Percentiles rank a stretch among this genome's conserved stretches.
Conservation (phyloP, 2,888 invertebrate species). For the Rhorus exstirpatorius region DNA sequence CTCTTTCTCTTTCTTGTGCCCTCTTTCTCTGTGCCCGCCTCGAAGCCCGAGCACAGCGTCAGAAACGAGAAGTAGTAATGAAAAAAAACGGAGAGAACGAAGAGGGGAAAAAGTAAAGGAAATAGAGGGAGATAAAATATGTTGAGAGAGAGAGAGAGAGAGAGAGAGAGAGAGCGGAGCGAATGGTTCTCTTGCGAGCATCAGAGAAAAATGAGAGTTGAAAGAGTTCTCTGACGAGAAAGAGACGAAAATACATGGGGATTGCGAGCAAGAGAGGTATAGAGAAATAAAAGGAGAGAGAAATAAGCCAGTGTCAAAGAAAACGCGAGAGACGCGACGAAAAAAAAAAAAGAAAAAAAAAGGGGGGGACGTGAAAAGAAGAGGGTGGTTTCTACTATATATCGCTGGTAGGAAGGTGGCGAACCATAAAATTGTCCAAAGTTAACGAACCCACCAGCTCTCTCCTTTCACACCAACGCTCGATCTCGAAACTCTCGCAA, state of each 20-base stretch:
- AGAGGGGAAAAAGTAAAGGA: constrained; percentile 30
- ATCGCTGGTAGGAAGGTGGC: constrained; percentile 61
- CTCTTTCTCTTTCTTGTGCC: too few species aligned
- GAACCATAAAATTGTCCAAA: constrained; percentile 73
- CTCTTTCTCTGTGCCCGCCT: constrained; percentile 36
- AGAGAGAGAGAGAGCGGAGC: constrained; percentile 17
- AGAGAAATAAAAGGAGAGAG: constrained; percentile 20
- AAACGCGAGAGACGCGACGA: constrained; percentile 41
- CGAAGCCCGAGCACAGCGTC: constrained; percentile 47
- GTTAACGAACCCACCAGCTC: constrained; percentile 72
- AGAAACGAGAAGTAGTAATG: constrained; percentile 51
- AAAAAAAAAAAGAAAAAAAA: constrained; percentile 36
- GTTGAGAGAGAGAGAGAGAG: constrained; percentile 25
- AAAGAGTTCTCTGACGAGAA: constrained; percentile 42
- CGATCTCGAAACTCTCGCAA: constrained; percentile 46
- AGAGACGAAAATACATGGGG: constrained; percentile 28
- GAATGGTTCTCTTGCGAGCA: constrained; percentile 30
- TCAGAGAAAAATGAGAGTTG: constrained; percentile 49
- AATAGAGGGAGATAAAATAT: constrained; percentile 19
- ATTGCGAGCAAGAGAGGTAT: neutral
- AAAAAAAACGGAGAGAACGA: constrained; percentile 63
- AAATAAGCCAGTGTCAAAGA: constrained; percentile 32
- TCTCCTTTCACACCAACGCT: constrained; percentile 35
- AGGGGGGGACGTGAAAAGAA: constrained; percentile 48
- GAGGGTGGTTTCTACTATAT: constrained; percentile 44